Conservation (phyloP, 2,888 invertebrate genomes). For the Agriotes lineatus region DNA sequence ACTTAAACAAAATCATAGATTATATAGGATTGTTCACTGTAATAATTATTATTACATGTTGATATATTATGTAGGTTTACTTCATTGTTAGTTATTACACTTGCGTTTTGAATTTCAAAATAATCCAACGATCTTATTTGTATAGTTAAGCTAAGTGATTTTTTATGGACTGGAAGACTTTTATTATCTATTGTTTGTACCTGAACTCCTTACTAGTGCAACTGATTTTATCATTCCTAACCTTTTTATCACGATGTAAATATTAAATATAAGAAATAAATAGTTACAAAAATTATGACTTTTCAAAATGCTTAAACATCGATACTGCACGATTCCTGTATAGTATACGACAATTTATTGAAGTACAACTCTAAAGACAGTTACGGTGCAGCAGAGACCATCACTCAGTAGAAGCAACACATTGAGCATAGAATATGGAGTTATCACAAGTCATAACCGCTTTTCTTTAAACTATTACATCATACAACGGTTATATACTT, state of each 20-base stretch:
- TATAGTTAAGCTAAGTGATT: slow-evolving; percentile 2
- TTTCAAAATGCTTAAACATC: too few species aligned
- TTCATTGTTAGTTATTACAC: slow-evolving; percentile 41
- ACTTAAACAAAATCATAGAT: slow-evolving; percentile 34
- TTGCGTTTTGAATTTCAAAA: slow-evolving; percentile 18
- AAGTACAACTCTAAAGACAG: too few species aligned
- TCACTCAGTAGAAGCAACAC: too few species aligned
- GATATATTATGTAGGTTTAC: slow-evolving; percentile 44
- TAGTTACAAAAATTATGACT: slow-evolving; percentile 20
- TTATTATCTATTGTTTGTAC: slow-evolving; percentile 30
- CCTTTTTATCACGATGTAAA: slow-evolving; percentile 36
- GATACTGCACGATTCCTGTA: too few species aligned
- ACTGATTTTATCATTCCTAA: slow-evolving; percentile 24
- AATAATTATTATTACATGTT: slow-evolving; percentile 43
- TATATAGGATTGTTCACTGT: slow-evolving; percentile 43
- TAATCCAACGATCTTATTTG: slow-evolving; percentile 18
- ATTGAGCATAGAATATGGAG: too few species aligned
- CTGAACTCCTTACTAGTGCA: slow-evolving; percentile 14
- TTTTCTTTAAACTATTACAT: too few species aligned
- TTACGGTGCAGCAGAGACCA: too few species aligned
- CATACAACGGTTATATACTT: too few species aligned
- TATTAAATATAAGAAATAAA: slow-evolving; percentile 37
- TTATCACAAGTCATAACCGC: too few species aligned
- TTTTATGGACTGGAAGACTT: background rate
- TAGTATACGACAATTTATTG: too few species aligned